phyloP scores from a whole-genome alignment of 2,888 invertebrate genomes.

The Tanypteryx hageni region DNA sequence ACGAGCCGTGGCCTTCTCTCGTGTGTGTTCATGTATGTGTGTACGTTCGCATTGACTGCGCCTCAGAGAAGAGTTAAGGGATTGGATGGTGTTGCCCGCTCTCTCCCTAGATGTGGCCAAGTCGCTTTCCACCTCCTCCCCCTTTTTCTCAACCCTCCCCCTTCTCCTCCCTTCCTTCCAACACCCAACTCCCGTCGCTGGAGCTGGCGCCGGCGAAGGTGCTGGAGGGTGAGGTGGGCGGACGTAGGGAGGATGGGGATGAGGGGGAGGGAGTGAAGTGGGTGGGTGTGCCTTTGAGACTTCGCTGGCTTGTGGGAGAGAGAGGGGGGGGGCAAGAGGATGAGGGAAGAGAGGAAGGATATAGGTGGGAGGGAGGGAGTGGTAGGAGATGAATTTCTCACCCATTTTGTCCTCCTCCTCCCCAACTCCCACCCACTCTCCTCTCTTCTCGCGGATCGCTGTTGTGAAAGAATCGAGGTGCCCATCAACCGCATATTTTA shows the following conservation, averaged over 20 bases:
- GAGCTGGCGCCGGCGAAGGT: not conserved
- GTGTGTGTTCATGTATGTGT: no score
- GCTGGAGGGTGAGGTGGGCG: slow-evolving; percentile 2
- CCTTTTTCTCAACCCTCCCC: not conserved
- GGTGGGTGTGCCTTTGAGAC: no score
- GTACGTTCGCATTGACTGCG: not conserved
- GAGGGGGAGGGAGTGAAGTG: no score
- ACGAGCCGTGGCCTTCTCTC: no score
- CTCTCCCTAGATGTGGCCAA: slow-evolving; percentile 2
- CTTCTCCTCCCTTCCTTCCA: not conserved
- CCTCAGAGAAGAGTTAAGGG: not conserved
- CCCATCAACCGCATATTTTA: not conserved
- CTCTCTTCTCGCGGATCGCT: not conserved
- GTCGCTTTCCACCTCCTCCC: slow-evolving; percentile 3
- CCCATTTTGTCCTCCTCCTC: not conserved
- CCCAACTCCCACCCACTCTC: not conserved
- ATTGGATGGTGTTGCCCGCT: not conserved
- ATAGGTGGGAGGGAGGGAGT: no score
- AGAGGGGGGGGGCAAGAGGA: no score
- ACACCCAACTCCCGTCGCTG: not conserved
- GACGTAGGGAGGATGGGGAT: not conserved
- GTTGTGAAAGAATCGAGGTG: slow-evolving; percentile 16
- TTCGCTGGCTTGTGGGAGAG: no score
- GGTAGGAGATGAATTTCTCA: not conserved
- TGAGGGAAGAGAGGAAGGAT: no score